phyloP scores from a whole-genome alignment of 2,888 invertebrate genomes.

The Drosophila mayaguana region DNA sequence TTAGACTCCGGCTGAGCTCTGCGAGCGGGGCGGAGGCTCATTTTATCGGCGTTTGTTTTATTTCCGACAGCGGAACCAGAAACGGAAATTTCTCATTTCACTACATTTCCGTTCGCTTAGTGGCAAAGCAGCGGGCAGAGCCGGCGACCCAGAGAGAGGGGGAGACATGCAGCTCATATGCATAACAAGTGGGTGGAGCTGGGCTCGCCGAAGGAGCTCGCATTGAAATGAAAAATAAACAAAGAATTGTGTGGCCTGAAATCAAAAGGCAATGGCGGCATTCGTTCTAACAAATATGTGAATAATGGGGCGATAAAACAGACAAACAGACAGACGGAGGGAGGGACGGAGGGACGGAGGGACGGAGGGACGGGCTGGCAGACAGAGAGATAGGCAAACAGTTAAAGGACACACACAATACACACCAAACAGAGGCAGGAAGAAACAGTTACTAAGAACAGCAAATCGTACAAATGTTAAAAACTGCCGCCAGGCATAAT shows the following conservation, averaged over 20 bases:
- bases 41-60: constrained; percentile 79
- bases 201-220: constrained; percentile 28
- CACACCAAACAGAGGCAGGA: constrained; percentile 13
- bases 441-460: constrained; percentile 19
- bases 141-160: neutral
- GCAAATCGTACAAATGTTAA: constrained; percentile 69
- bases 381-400: constrained; percentile 36
- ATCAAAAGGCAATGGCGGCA: constrained; percentile 63
- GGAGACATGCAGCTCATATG: constrained; percentile 62
- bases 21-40: constrained; percentile 44
- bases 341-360: constrained; percentile 16
- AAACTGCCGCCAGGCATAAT: constrained; percentile 69
- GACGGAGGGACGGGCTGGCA: neutral
- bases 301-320: constrained; percentile 72
- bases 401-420: constrained; percentile 27
- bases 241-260: constrained; percentile 60
- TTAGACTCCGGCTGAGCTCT: constrained; percentile 42
- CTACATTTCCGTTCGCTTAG: constrained; percentile 70
- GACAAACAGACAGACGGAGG: constrained; percentile 30
- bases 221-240: constrained; percentile 65
- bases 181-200: constrained; percentile 46
- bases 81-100: constrained; percentile 80
- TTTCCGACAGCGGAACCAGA: constrained; percentile 79
- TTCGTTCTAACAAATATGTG: constrained; percentile 72
- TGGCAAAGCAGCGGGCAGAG: neutral